Percentiles rank a stretch among this genome's conserved stretches.
Conservation (phyloP, 2,113 vertebrate species). For the Nicator chloris region DNA sequence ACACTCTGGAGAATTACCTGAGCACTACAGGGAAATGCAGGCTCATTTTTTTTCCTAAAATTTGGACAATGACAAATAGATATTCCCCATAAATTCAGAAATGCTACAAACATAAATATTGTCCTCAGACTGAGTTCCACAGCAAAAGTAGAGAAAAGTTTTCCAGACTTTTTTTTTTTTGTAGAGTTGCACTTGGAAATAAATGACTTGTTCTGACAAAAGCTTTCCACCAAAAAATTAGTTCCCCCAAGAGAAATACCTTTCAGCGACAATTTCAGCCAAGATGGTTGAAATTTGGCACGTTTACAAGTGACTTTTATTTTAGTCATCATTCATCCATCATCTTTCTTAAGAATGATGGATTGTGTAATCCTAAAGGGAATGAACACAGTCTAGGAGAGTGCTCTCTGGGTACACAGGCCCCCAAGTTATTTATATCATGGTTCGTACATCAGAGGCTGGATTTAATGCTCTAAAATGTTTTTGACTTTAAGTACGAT, state of each 20-base stretch:
- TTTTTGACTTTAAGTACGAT: slow-evolving; percentile 30
- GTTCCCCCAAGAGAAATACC: slow-evolving; percentile 39
- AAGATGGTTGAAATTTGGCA: slow-evolving; percentile 47
- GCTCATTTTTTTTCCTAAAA: neutral
- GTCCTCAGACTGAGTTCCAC: neutral
- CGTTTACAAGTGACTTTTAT: slow-evolving; percentile 58
- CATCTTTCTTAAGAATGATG: slow-evolving; percentile 45
- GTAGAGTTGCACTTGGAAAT: neutral
- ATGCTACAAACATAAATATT: neutral
- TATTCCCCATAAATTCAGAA: neutral
- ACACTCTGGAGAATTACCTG: neutral
- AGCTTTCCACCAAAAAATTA: slow-evolving; percentile 26
- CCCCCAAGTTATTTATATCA: slow-evolving; percentile 43
- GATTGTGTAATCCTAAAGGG: slow-evolving; percentile 54
- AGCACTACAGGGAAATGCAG: neutral
- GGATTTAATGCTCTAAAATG: slow-evolving; percentile 38
- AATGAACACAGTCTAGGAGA: slow-evolving; percentile 27
- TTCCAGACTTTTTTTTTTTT: neutral
- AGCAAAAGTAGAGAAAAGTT: neutral
- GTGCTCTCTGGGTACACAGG: neutral
- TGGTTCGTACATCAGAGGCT: slow-evolving; percentile 31
- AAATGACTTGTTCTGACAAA: slow-evolving; percentile 34
- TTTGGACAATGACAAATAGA: neutral
- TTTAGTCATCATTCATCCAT: slow-evolving; percentile 51
- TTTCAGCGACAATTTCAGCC: slow-evolving; percentile 48